phyloP scores from a whole-genome alignment of 92 coral and sea anemone genomes.

The Siderastrea radians region DNA sequence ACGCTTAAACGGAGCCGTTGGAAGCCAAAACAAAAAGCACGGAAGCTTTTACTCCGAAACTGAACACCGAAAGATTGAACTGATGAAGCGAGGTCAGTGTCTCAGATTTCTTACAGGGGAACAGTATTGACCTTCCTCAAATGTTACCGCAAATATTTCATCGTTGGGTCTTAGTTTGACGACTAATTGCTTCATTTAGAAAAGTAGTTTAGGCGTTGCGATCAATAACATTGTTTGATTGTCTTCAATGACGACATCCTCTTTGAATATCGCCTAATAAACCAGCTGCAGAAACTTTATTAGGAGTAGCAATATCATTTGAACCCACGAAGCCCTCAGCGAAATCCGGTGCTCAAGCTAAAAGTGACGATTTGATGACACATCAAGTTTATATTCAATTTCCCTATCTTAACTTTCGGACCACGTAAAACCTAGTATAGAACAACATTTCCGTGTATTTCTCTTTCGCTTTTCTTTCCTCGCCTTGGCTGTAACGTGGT shows the following conservation, averaged over 20 bases:
- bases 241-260: slow-evolving; percentile 12
- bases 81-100: not conserved
- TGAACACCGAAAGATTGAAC: not conserved
- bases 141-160: not conserved
- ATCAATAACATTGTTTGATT: slow-evolving; percentile 23
- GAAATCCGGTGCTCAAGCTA: not conserved
- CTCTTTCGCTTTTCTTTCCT: not conserved
- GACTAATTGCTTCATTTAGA: slow-evolving; percentile 20
- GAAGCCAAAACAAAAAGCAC: not conserved
- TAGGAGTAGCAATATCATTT: not conserved
- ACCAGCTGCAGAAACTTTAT: slow-evolving; percentile 23
- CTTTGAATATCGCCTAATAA: slow-evolving; percentile 3
- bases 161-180: not conserved
- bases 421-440: not conserved
- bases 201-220: slow-evolving; percentile 18
- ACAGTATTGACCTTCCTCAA: not conserved
- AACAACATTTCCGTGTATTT: not conserved
- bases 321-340: not conserved
- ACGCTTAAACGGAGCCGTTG: not conserved
- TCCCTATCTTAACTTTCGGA: no score
- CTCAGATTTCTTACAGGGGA: not conserved
- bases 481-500: not conserved
- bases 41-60: not conserved
- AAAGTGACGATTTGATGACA: no score
- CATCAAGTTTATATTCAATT: not conserved